These are phyloP conservation scores for Paralvinella palmiformis DNA, from an alignment of 1,140 invertebrate species.

Conservation along the genomic window DNA sequence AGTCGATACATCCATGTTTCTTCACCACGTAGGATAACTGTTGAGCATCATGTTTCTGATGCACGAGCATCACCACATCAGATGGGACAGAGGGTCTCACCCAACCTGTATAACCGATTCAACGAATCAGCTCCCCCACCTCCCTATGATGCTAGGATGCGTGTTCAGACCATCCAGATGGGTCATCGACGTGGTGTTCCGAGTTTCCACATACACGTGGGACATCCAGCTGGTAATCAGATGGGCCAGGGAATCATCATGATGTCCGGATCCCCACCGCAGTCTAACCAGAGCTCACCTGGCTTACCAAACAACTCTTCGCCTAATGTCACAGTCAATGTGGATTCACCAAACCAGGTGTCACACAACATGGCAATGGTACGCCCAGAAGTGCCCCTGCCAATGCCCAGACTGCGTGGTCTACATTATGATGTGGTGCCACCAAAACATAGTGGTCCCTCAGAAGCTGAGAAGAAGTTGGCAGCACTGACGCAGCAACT, in stretches of 20 bases:
- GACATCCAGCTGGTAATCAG: neutral
- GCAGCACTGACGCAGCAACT: constrained; percentile 50
- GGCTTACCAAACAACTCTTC: neutral
- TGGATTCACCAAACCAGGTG: constrained; percentile 32
- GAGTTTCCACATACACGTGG: constrained; percentile 10
- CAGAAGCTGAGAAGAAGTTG: constrained; percentile 50
- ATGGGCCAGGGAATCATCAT: neutral
- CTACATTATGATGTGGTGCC: constrained; percentile 85
- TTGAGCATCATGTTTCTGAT: constrained; percentile 12
- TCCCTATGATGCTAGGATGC: constrained; percentile 19
- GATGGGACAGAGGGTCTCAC: constrained; percentile 32
- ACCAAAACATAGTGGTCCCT: constrained; percentile 40
- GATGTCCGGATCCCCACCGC: neutral
- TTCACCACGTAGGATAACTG: constrained; percentile 22
- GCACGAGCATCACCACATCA: constrained; percentile 53
- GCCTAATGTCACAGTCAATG: constrained; percentile 13
- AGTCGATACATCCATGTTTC: constrained; percentile 19
- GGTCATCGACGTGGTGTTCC: constrained; percentile 4
- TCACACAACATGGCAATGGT: constrained; percentile 26
- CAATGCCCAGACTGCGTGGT: constrained; percentile 57
- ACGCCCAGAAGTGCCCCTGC: neutral
- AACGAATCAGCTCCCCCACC: constrained; percentile 22
- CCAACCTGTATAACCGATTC: constrained; percentile 15
- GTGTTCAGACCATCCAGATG: neutral
- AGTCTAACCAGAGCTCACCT: neutral